phyloP scores from a whole-genome alignment of 2,888 invertebrate genomes.

The Drosophila maculinotata region DNA sequence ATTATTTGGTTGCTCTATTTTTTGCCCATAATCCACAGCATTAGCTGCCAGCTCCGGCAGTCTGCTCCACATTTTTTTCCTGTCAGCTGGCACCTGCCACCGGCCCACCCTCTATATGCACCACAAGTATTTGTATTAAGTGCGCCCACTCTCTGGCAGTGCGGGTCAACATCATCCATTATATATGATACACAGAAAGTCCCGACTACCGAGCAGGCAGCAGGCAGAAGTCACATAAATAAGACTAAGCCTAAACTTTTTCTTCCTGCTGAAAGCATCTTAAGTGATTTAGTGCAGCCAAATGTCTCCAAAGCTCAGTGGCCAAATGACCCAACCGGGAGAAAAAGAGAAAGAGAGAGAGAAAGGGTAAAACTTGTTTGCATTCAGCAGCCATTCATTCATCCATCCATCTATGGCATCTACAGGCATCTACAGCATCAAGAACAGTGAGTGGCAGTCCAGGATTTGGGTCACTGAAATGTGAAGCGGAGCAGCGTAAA shows the following conservation, averaged over 20 bases:
- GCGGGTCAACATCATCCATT: conserved; percentile 79
- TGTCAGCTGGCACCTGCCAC: conserved; percentile 56
- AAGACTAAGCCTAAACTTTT: conserved; percentile 76
- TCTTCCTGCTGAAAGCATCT: conserved; percentile 78
- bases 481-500: conserved; percentile 68
- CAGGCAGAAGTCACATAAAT: conserved; percentile 65
- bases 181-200: conserved; percentile 25
- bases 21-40: conserved; percentile 65
- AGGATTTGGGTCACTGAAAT: conserved; percentile 78
- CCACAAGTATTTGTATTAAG: no score
- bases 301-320: conserved; percentile 51
- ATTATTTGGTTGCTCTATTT: conserved; percentile 4
- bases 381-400: conserved; percentile 42
- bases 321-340: conserved; percentile 38
- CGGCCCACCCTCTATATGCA: conserved; percentile 13
- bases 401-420: conserved; percentile 44
- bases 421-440: no score
- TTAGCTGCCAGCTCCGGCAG: conserved; percentile 58
- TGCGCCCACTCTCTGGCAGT: conserved; percentile 30
- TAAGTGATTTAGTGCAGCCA: conserved; percentile 78
- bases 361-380: conserved; percentile 58
- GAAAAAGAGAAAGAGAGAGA: background rate
- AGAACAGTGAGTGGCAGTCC: conserved; percentile 40
- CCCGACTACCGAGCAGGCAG: conserved; percentile 13
- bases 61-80: conserved; percentile 54